Evolutionary conservation across 2,888 invertebrate genomes (phyloP), one percentile per base, ranked within the genome.

Genomic region (Melitaea athalia): DNA sequence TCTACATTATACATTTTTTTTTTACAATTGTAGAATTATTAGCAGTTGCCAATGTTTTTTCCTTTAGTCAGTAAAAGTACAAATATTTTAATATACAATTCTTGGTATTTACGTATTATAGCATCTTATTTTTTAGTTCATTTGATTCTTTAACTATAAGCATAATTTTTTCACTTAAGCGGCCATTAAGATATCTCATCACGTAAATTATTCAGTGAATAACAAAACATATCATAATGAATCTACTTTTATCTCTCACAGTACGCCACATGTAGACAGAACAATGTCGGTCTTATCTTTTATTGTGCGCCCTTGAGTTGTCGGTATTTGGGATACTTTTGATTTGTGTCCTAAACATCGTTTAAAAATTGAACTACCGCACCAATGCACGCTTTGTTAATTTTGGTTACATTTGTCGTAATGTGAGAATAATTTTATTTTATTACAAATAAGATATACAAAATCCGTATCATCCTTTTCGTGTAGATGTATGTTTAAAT

Each of bases 41-140:
- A 92, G 92, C 91, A 88, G 91, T 91, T 91, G 92, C 92, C 92
- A 92, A 92, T 91, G 91, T 92, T 91, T 91, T 92, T 94, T 95
- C 94, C 94, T 95, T 95, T 95, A 95, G 95, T 95, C 95, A 95
- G 95, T 95, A 95, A 94, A 95, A 95, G 95, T 95, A 95, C 95
- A 95, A 95, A 95, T 95, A 95, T 95, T 95, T 94, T 91, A 94
- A 93, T 93, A 94, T 93, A 93, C 91, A 91, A 92, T 87, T 91
- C 92, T 92, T 91, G 92, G 92, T 93, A 93, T 93, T 92, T 93
- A 92, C 91, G 89, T 93, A 92, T 92, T 90, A 89, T 92, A 92
- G 91, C 87, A 84, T 90, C 87, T 90, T 90, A 89, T 89, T 88
- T 85, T 88, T 88, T 86, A 86, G 85, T 86, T 90, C 86, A 85